Base-by-base conservation (phyloP, 37 sponge, comb jelly and placozoan species). In the Trichoplax adhaerens region DNA sequence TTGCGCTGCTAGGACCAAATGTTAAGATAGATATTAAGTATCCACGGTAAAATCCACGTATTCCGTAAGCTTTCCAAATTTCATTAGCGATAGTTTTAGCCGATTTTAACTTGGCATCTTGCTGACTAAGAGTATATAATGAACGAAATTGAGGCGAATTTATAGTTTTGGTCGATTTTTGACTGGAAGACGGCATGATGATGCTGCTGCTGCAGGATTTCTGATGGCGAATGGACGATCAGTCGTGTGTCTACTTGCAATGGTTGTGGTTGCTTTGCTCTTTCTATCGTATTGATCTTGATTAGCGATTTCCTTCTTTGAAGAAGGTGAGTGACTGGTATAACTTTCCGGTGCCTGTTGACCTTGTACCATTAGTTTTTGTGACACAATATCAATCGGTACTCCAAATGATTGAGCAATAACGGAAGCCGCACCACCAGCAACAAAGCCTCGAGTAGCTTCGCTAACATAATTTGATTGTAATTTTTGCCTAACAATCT, bases 381-480 rank as follows among this genome's bases (percentile, higher is more conserved):
- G 98, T 50, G 98, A 81, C 1, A 96, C 71, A 3, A 96, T 69
- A 70, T 96, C 98, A 47, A 88, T 65, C 1, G 98, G 98, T 7
- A 96, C 98, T 0, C 85, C 80, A 48, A 91, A 70, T 5, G 81
- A 68, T 79, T 96, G 98, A n/a, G 72, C 93, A 0, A 88, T 74
- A 56, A 88, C n/a, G 0, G 91, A 81, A 54, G 89, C 98, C 1
- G 52, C 29, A 7, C 68, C 77, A 3, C 98, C 98, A 6, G 80
- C 90, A 4, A 88, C 62, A 8, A 96, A 74, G 1, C 98, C 86
- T 69, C 77, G 91, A 53, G 87, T 8, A 58, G 79, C 88, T 1
- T 84, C 58, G 58, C 10, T 12, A 10, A 60, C 62, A 60, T 12
- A 12, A 10, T 60, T 10, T 60, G 12, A 12, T 60, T 60, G 12